Evolutionary conservation across 2,797 vertebrate species (phyloP).

Genomic region (Xerus rutilus): DNA sequence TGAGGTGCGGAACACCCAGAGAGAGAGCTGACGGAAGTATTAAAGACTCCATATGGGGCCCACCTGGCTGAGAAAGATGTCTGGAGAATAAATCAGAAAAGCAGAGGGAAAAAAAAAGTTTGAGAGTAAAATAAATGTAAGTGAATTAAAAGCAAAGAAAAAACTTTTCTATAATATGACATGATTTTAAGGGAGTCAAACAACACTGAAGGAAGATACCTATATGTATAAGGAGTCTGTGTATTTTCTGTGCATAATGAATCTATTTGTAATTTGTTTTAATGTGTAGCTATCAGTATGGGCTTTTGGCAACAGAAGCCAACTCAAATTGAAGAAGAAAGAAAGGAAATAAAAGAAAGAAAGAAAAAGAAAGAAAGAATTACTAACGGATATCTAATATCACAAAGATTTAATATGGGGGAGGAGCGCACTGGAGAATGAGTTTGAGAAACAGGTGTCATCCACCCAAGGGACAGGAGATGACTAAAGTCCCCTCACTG

Average conservation of each 20-base stretch:
- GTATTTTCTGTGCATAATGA: background rate
- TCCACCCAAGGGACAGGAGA: background rate
- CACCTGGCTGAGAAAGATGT: slow-evolving; percentile 65
- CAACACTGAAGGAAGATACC: background rate
- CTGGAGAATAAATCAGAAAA: slow-evolving; percentile 61
- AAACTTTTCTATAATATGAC: background rate
- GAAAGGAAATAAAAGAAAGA: background rate
- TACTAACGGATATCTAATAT: background rate
- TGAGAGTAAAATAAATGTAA: slow-evolving; percentile 19
- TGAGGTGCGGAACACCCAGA: slow-evolving; percentile 57
- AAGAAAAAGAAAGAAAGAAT: no score
- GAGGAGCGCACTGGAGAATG: background rate
- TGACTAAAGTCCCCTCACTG: accelerated
- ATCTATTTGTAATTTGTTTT: background rate
- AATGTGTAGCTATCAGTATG: background rate
- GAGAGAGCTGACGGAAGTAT: slow-evolving; percentile 1
- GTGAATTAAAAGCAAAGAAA: slow-evolving; percentile 22
- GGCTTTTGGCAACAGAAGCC: background rate
- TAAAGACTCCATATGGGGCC: slow-evolving; percentile 69
- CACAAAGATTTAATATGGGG: background rate
- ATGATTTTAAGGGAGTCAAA: slow-evolving; percentile 19
- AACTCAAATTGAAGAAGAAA: background rate
- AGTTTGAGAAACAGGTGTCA: background rate
- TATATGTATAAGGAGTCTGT: background rate
- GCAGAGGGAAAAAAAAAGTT: slow-evolving; percentile 39